Evolutionary conservation across 2,888 invertebrate species (phyloP), one percentile per base, ranked within the genome.

Genomic region (Luffia ferchaultella): DNA sequence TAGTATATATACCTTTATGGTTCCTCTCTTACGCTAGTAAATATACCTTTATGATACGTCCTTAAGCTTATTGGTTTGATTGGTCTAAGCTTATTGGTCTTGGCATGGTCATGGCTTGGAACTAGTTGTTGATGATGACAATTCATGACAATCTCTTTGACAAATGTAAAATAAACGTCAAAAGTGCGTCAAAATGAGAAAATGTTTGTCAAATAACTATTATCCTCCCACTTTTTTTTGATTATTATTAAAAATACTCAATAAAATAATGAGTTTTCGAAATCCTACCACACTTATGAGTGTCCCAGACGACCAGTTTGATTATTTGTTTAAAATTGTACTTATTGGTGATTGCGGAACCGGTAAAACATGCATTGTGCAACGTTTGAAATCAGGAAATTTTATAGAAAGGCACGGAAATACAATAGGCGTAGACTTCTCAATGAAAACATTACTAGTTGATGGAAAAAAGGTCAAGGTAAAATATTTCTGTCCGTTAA

Each of bases 391-490:
- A 75, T 95, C 96, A 54, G 98, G 97, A 53, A 96, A 95, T 62
- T 98, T 95, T 69, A 92, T 96, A 58, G 97, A 98, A 82, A 87
- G 93, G 59, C 96, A 97, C 80, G 96, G 96, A 53, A 97, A 95
- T 70, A 98, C 98, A 46, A 98, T 98, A 68, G 97, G 97, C 56
- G 97, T 98, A 51, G 97, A 98, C 80, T 98, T 98, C 85, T 97
- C 97, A 54, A 98, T 97, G 97, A 97, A 97, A 88, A 97, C 97
- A 50, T 88, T 98, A 42, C 87, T 92, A 59, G 91, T 97, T 46
- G 97, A 97, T 73, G 95, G 93, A 49, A 97, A 97, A 77, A 92
- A 92, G 85, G 93, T 97, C 60, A 98, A 98, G 91, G 96, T 97
- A 80, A 69, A 46, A 46, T 47, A 52, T n/a, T n/a, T n/a, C n/a